Percentiles rank a stretch among this genome's conserved stretches.
Conservation (phyloP, 37 sponge, comb jelly and placozoan genomes). For the Spongilla lacustris region DNA sequence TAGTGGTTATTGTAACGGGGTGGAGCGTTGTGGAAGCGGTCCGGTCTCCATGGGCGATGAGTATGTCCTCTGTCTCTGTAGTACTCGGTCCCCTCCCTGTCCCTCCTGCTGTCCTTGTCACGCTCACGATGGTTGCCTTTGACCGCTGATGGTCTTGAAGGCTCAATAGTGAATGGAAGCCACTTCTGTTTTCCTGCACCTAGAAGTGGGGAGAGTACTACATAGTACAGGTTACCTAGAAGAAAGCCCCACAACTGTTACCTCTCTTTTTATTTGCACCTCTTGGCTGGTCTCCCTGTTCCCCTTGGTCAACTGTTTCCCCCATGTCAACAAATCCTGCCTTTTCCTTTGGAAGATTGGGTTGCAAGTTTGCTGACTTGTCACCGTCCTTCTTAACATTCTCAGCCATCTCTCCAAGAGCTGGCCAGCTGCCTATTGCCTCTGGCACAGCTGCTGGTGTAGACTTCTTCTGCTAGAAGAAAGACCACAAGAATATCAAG, state of each 20-base stretch:
- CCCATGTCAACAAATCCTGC: not conserved
- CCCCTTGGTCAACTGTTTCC: constrained; percentile 22
- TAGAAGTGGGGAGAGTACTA: constrained; percentile 11
- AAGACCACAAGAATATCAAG: not conserved
- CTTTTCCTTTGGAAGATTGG: not conserved
- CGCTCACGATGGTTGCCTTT: constrained; percentile 22
- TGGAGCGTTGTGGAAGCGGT: constrained; percentile 33
- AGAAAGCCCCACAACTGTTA: not conserved
- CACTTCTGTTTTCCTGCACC: constrained; percentile 72
- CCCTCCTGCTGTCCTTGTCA: constrained; percentile 17
- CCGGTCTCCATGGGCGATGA: constrained; percentile 42
- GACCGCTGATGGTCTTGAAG: constrained; percentile 14
- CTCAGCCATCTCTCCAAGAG: constrained; percentile 60
- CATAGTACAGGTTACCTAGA: constrained; percentile 13
- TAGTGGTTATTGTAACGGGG: constrained; percentile 47
- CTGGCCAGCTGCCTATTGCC: constrained; percentile 77
- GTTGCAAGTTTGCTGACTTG: constrained; percentile 29
- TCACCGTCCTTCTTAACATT: constrained; percentile 34
- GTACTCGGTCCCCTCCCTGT: not conserved
- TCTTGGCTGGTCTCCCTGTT: constrained; percentile 22
- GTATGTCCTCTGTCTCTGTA: constrained; percentile 14
- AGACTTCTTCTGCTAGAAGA: not conserved
- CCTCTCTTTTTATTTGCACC: constrained; percentile 49
- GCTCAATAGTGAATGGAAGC: constrained; percentile 72
- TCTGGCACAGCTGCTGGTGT: not conserved